phyloP scores from a whole-genome alignment of 2,797 vertebrate genomes.

The Antrozous pallidus region DNA sequence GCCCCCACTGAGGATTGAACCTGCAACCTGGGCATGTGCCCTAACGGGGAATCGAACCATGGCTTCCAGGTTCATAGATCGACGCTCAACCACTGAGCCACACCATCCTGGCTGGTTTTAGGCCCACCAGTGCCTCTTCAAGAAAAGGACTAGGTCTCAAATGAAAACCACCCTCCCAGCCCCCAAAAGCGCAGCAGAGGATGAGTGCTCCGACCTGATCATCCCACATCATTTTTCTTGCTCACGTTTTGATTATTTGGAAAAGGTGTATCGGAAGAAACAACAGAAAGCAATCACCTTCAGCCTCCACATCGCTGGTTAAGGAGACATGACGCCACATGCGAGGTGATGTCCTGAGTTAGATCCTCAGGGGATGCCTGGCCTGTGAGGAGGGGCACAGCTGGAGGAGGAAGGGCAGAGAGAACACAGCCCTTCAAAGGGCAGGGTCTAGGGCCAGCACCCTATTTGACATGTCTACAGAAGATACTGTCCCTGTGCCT shows the following conservation, averaged over 20 bases:
- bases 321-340: background rate
- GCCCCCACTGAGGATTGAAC: too few species aligned
- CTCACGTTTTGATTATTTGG: background rate
- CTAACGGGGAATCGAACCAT: too few species aligned
- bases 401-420: background rate
- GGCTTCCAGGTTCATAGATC: too few species aligned
- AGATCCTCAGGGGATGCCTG: background rate
- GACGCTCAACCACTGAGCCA: too few species aligned
- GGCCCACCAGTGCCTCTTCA: background rate
- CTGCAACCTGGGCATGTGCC: too few species aligned
- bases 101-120: background rate
- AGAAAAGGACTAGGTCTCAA: conserved; percentile 7
- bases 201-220: background rate
- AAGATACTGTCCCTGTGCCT: background rate
- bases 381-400: background rate
- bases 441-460: background rate
- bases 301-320: background rate
- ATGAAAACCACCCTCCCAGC: background rate
- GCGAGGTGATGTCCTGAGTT: background rate
- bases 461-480: background rate
- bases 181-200: background rate
- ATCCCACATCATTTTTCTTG: background rate
- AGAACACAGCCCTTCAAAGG: background rate
- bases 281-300: background rate
- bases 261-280: background rate